Conservation (phyloP, 2,113 vertebrate species). For the Halcyon senegalensis region DNA sequence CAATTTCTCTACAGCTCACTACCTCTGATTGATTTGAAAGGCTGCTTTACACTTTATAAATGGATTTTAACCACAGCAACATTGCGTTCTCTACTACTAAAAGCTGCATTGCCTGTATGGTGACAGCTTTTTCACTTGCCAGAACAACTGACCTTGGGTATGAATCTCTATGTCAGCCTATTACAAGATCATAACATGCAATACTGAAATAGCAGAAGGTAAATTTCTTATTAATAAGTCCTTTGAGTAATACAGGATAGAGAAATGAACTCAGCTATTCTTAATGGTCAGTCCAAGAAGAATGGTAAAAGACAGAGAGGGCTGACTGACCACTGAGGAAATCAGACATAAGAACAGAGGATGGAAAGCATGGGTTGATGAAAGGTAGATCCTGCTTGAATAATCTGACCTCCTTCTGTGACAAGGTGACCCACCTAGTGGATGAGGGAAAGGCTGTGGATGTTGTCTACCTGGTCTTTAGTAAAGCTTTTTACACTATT, state of each 20-base stretch:
- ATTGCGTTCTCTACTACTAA: neutral
- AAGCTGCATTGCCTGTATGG: neutral
- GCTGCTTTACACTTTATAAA: conserved; percentile 30
- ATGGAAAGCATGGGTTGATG: too few species aligned
- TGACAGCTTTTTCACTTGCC: neutral
- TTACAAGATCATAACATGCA: neutral
- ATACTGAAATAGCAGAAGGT: neutral
- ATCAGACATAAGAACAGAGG: neutral
- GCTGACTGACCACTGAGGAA: neutral
- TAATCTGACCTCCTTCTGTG: too few species aligned
- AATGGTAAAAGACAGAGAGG: neutral
- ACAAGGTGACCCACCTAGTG: too few species aligned
- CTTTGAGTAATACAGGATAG: neutral
- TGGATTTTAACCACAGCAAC: neutral
- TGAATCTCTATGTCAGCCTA: neutral
- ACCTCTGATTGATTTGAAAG: conserved; percentile 37
- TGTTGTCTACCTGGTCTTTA: too few species aligned
- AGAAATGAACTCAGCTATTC: neutral
- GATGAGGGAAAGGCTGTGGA: too few species aligned
- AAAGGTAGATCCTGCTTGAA: too few species aligned
- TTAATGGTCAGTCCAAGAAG: neutral
- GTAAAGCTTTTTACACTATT: too few species aligned
- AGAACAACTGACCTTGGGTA: neutral
- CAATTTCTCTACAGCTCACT: conserved; percentile 33
- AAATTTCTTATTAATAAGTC: neutral